Evolutionary conservation across 1,140 invertebrate genomes (phyloP).

Genomic region (Cydia splendana): DNA sequence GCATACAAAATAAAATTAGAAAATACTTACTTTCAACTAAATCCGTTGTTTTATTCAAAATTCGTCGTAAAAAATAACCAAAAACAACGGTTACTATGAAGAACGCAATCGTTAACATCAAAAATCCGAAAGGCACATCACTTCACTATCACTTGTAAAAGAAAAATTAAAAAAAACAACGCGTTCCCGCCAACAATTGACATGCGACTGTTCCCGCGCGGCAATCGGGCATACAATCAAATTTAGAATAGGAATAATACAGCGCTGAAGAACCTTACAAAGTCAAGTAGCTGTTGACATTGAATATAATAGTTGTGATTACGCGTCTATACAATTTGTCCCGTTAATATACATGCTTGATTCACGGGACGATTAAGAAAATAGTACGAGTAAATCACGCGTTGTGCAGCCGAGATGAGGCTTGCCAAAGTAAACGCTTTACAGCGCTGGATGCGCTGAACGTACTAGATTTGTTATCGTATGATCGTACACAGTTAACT

Average conservation of each 20-base stretch:
- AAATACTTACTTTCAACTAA: slow-evolving; percentile 44
- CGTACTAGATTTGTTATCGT: slow-evolving; percentile 10
- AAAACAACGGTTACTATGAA: slow-evolving; percentile 50
- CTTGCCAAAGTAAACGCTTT: not conserved
- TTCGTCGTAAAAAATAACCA: slow-evolving; percentile 47
- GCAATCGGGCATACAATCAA: slow-evolving; percentile 19
- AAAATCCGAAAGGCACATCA: slow-evolving; percentile 51
- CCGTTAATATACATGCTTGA: slow-evolving; percentile 21
- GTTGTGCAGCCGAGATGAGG: not conserved
- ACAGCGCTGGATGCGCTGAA: slow-evolving; percentile 18
- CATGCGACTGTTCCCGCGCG: slow-evolving; percentile 46
- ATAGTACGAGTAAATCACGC: not conserved
- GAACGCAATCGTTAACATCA: slow-evolving; percentile 58
- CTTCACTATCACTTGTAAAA: slow-evolving; percentile 53
- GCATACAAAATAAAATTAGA: slow-evolving; percentile 25
- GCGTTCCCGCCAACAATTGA: slow-evolving; percentile 60
- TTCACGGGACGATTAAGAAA: slow-evolving; percentile 9
- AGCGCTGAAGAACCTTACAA: slow-evolving; percentile 2
- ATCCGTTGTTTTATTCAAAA: slow-evolving; percentile 36
- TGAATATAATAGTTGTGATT: slow-evolving; percentile 8
- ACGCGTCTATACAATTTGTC: slow-evolving; percentile 14
- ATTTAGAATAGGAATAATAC: slow-evolving; percentile 33
- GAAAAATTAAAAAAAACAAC: slow-evolving; percentile 47
- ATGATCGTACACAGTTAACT: not conserved
- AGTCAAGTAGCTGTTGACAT: not conserved